These are phyloP conservation scores for Spongilla lacustris DNA, from an alignment of 37 sponge, comb jelly and placozoan genomes.

Conservation along the genomic window DNA sequence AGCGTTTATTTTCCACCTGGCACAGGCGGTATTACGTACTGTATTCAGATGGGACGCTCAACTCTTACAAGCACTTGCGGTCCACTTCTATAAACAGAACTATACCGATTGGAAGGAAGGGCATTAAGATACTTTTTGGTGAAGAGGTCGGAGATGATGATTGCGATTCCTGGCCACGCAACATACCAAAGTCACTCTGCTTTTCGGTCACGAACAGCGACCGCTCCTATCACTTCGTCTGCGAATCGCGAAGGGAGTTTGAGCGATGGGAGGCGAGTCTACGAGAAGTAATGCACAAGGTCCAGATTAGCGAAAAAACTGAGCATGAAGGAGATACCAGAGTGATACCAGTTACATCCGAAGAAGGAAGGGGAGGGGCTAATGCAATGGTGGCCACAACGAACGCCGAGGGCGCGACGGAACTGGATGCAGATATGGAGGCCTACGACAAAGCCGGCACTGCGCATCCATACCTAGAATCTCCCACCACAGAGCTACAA, in stretches of 20 bases:
- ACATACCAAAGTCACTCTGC: slow-evolving; percentile 3
- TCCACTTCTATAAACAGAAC: background rate
- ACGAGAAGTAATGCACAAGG: background rate
- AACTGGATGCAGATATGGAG: background rate
- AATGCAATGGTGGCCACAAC: background rate
- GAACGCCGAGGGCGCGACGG: background rate
- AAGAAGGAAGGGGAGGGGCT: background rate
- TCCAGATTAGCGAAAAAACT: background rate
- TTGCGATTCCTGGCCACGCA: slow-evolving; percentile 44
- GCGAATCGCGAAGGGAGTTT: slow-evolving; percentile 21
- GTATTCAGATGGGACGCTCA: slow-evolving; percentile 39
- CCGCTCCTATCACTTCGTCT: slow-evolving; percentile 43
- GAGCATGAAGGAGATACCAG: background rate
- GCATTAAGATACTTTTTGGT: slow-evolving; percentile 37
- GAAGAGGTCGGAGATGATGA: slow-evolving; percentile 32
- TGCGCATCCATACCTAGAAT: background rate
- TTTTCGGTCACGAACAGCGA: slow-evolving; percentile 49
- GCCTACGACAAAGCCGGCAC: background rate
- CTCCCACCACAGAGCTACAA: background rate
- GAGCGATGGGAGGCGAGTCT: slow-evolving; percentile 13
- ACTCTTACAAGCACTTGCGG: slow-evolving; percentile 23
- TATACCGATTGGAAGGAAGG: slow-evolving; percentile 17
- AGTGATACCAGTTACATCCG: background rate
- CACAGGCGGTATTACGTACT: slow-evolving; percentile 50
- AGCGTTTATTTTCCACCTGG: slow-evolving; percentile 13